Conservation (phyloP, 1,140 invertebrate species). For the Drosophila arizonae region DNA sequence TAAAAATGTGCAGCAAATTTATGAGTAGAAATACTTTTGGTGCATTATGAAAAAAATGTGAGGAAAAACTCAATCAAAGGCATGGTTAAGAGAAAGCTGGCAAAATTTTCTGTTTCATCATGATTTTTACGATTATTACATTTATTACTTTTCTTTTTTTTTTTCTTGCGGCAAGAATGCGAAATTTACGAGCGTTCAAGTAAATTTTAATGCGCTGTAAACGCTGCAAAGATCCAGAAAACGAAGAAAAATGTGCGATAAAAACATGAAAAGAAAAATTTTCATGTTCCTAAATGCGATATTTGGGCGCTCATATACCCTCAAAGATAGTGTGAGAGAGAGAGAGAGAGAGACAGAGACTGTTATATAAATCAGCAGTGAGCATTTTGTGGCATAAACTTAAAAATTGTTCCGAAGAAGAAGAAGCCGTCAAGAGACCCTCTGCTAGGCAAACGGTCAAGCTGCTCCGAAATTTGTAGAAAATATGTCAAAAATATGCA, state of each 20-base stretch:
- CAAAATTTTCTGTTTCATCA: constrained; percentile 45
- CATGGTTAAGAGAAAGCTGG: constrained; percentile 7
- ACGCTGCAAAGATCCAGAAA: constrained; percentile 49
- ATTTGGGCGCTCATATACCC: constrained; percentile 27
- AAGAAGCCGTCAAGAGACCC: neutral
- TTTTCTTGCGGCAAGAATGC: constrained; percentile 33
- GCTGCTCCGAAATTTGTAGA: constrained; percentile 51
- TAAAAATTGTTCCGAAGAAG: constrained; percentile 53
- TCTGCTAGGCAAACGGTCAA: constrained; percentile 28
- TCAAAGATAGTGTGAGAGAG: constrained; percentile 10
- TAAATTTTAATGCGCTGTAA: constrained; percentile 66
- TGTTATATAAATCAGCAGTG: constrained; percentile 69
- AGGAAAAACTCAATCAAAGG: constrained; percentile 15
- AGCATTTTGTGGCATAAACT: constrained; percentile 64
- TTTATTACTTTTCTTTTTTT: constrained; percentile 8
- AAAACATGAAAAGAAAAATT: constrained; percentile 62
- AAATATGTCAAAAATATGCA: constrained; percentile 75
- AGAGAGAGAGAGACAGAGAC: constrained; percentile 2
- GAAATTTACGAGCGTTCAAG: constrained; percentile 63
- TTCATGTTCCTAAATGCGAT: constrained; percentile 29
- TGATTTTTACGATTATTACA: constrained; percentile 57
- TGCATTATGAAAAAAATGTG: constrained; percentile 27
- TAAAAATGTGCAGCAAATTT: constrained; percentile 19
- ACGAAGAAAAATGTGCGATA: constrained; percentile 64
- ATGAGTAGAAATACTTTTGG: constrained; percentile 19